A percentile compares a stretch with the other conserved stretches of the same genome.
Conservation (phyloP, 2,888 invertebrate species). For the Danaus chrysippus region DNA sequence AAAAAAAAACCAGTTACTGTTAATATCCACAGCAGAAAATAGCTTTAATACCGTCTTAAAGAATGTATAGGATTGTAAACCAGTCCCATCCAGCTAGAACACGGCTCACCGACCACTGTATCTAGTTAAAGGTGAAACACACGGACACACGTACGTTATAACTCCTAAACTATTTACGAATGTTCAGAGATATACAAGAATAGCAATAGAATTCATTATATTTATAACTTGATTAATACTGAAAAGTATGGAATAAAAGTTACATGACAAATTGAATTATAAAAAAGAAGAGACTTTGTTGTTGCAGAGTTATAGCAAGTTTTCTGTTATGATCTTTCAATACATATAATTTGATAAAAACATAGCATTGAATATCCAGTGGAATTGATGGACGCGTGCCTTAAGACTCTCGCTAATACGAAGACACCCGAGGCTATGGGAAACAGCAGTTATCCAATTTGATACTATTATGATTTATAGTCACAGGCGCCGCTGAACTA, state of each 20-base stretch:
- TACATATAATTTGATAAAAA: no score
- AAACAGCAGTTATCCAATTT: conserved; percentile 72
- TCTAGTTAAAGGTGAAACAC: conserved; percentile 17
- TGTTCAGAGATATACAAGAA: no score
- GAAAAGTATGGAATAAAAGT: no score
- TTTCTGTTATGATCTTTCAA: no score
- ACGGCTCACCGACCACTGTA: conserved; percentile 24
- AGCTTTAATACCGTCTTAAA: not conserved
- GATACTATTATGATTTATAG: conserved; percentile 74
- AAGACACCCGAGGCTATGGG: conserved; percentile 72
- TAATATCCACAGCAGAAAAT: not conserved
- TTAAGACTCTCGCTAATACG: conserved; percentile 22
- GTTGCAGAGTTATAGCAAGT: no score
- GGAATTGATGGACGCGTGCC: not conserved
- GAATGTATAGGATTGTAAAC: conserved; percentile 15
- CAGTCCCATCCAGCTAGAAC: conserved; percentile 23
- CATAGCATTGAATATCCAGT: not conserved
- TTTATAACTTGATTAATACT: no score
- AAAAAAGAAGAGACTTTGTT: no score
- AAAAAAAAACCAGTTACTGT: not conserved
- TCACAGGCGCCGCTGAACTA: conserved; percentile 64
- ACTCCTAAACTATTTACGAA: not conserved
- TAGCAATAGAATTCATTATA: no score
- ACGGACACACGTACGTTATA: conserved; percentile 10
- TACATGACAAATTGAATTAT: no score